Evolutionary conservation across 2,797 vertebrate genomes (phyloP).

Genomic region (Parauchenoglanis punctatus): DNA sequence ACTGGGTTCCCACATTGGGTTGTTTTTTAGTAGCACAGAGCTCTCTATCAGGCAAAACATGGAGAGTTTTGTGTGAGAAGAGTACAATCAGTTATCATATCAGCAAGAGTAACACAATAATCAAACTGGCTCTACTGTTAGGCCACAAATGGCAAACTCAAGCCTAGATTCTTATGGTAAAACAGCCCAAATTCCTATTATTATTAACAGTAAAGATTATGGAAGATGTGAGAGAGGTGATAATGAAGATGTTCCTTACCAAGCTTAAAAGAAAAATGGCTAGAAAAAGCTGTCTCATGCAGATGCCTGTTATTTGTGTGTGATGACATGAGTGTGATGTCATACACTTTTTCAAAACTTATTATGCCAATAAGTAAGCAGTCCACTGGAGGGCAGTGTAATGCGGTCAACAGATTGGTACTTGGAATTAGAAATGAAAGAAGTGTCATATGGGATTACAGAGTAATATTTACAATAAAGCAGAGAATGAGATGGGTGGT

Average conservation of each 20-base stretch:
- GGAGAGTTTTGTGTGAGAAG: neutral
- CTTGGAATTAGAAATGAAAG: neutral
- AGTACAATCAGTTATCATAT: neutral
- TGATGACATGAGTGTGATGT: neutral
- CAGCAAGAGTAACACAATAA: neutral
- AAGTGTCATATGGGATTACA: neutral
- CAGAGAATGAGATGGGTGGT: neutral
- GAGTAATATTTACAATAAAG: neutral
- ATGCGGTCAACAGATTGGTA: neutral
- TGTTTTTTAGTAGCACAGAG: neutral
- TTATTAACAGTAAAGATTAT: neutral
- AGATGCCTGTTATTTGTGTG: neutral
- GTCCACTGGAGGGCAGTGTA: neutral
- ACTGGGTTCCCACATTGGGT: neutral
- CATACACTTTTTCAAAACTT: neutral
- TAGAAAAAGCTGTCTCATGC: neutral
- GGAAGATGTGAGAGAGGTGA: neutral
- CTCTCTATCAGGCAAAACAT: neutral
- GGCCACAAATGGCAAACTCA: neutral
- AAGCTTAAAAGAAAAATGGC: neutral
- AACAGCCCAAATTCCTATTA: neutral
- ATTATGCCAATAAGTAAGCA: neutral
- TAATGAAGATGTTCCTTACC: neutral
- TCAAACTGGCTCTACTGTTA: neutral
- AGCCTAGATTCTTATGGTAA: neutral